A percentile compares a stretch with the other conserved stretches of the same genome.
Evolutionary conservation across 2,797 vertebrate genomes (phyloP).

Genomic region (Cynopterus sphinx): DNA sequence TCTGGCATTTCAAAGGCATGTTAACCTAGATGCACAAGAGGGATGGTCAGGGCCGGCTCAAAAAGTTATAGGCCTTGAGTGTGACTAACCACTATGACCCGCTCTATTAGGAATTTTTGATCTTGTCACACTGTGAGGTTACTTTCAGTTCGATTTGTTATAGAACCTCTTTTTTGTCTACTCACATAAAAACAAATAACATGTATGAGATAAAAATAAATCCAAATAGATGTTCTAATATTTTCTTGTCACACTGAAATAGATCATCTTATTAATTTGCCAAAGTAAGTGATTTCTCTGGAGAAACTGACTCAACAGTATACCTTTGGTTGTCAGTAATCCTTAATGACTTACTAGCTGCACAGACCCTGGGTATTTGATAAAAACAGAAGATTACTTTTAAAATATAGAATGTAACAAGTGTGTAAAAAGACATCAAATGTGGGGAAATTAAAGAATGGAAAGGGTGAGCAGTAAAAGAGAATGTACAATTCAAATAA

Average conservation of each 20-base stretch:
- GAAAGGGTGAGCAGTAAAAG: neutral
- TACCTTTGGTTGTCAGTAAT: neutral
- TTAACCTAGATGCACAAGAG: neutral
- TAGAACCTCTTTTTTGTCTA: neutral
- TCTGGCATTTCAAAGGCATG: neutral
- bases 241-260: neutral
- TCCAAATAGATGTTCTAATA: neutral
- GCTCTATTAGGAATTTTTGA: neutral
- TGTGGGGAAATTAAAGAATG: neutral
- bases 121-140: neutral
- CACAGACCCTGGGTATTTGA: neutral
- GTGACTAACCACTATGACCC: neutral
- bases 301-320: neutral
- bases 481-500: neutral
- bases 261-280: neutral
- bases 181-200: neutral
- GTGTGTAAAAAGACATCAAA: neutral
- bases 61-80: neutral
- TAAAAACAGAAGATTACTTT: conserved; percentile 16
- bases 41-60: neutral
- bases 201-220: conserved; percentile 11
- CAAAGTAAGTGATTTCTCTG: neutral
- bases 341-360: neutral
- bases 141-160: neutral
- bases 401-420: neutral